A percentile compares a stretch with the other conserved stretches of the same genome.
Conservation (phyloP, 2,113 vertebrate species). For the Nothoprocta perdicaria region DNA sequence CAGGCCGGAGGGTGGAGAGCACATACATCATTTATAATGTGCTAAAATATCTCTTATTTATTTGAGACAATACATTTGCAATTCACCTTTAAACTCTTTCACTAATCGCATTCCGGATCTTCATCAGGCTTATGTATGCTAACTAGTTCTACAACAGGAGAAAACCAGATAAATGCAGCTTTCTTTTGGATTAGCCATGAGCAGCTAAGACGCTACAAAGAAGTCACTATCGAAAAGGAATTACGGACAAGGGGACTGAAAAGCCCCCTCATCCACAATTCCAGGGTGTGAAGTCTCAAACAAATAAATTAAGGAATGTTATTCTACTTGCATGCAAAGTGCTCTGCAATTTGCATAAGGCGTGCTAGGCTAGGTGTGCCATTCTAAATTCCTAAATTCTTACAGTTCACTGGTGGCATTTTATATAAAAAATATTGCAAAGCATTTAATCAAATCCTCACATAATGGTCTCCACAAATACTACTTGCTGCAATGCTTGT, state of each 20-base stretch:
- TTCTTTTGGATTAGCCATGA: neutral
- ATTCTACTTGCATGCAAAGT: conserved; percentile 11
- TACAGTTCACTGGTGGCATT: neutral
- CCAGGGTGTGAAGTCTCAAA: conserved; percentile 1
- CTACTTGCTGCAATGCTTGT: conserved; percentile 31
- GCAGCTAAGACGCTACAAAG: neutral
- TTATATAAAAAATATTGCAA: conserved; percentile 6
- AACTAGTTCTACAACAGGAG: neutral
- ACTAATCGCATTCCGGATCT: neutral
- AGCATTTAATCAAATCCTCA: conserved; percentile 54
- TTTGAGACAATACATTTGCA: neutral
- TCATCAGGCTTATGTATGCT: neutral
- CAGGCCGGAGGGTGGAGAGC: neutral
- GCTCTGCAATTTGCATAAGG: neutral
- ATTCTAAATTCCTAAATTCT: neutral
- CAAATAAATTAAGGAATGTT: conserved; percentile 61
- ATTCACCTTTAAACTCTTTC: conserved; percentile 20
- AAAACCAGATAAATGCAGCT: neutral
- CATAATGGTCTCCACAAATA: conserved; percentile 49
- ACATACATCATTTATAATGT: neutral
- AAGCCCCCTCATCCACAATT: neutral
- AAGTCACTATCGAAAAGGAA: neutral
- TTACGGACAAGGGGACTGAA: neutral
- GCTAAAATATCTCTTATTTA: conserved; percentile 14
- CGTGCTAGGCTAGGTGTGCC: neutral